phyloP scores from a whole-genome alignment of 2,888 invertebrate species.

The Ectemnius continuus region DNA sequence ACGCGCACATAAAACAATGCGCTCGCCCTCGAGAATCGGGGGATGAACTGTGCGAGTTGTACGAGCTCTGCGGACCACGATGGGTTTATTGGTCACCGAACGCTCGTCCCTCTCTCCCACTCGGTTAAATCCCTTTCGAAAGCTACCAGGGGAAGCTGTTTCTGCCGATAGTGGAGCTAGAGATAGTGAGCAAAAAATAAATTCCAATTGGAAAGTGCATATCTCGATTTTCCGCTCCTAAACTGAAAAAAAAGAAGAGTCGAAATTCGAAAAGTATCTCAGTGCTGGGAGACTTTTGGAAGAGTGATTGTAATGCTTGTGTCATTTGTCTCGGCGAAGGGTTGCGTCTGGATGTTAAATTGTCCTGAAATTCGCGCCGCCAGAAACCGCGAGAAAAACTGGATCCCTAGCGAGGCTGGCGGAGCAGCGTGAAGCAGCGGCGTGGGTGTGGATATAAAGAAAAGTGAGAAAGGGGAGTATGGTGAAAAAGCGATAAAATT shows the following conservation, averaged over 20 bases:
- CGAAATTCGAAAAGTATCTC: no score
- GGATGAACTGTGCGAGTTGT: neutral
- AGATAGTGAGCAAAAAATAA: no score
- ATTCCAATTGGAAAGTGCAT: no score
- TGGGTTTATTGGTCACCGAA: constrained; percentile 13
- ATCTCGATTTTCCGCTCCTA: no score
- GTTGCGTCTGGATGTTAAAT: constrained; percentile 1
- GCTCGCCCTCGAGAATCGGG: constrained; percentile 3
- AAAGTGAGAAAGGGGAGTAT: neutral
- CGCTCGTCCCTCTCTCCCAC: neutral
- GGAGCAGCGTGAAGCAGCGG: neutral
- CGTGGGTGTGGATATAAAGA: constrained; percentile 6
- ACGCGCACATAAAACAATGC: constrained; percentile 19
- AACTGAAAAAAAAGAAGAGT: no score
- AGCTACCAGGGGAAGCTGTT: neutral
- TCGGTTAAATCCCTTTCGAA: constrained; percentile 6
- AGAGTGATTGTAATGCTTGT: neutral
- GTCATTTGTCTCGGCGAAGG: neutral
- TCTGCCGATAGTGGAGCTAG: neutral
- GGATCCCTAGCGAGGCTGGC: neutral
- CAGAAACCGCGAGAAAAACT: neutral
- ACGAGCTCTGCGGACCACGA: neutral
- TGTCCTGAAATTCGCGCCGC: neutral
- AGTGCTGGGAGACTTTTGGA: no score
- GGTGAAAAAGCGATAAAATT: constrained; percentile 16